Conservation (phyloP, 2,888 invertebrate species). For the Neuroscelio doddi region DNA sequence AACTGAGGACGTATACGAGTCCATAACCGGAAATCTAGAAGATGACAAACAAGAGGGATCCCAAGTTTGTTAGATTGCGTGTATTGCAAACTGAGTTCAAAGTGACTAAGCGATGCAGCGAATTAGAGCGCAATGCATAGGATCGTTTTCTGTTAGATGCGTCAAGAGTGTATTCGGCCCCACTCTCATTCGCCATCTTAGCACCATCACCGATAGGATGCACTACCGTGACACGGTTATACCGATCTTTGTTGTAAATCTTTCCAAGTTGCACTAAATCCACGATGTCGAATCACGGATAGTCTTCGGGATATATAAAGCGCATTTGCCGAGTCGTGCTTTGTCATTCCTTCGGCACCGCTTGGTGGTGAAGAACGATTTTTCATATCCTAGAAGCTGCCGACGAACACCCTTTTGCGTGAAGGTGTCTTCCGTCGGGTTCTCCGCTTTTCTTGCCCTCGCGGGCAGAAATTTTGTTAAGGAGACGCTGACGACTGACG, state of each 20-base stretch:
- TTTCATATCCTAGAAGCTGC: conserved; percentile 19
- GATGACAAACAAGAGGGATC: too few relatives aligned
- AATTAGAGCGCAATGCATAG: conserved; percentile 12
- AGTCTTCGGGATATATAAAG: conserved; percentile 69
- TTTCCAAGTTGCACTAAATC: conserved; percentile 68
- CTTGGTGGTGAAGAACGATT: conserved; percentile 52
- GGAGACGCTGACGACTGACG: conserved; percentile 21
- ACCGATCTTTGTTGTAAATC: conserved; percentile 68
- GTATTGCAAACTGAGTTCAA: background rate
- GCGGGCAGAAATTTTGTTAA: conserved; percentile 28
- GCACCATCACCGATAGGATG: conserved; percentile 49
- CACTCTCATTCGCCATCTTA: conserved; percentile 27
- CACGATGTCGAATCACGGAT: conserved; percentile 69
- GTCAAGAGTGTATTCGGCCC: conserved; percentile 28
- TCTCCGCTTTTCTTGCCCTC: conserved; percentile 38
- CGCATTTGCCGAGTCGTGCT: conserved; percentile 63
- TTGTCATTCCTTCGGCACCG: conserved; percentile 69
- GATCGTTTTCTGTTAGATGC: conserved; percentile 18
- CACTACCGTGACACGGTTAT: conserved; percentile 65
- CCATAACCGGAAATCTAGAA: too few relatives aligned
- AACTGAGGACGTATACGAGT: too few relatives aligned
- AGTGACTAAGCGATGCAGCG: background rate
- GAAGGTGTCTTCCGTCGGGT: conserved; percentile 34
- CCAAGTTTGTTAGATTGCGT: background rate
- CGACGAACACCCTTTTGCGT: conserved; percentile 20